Evolutionary conservation across 2,888 invertebrate genomes (phyloP).

Genomic region (Pardosa pseudoannulata): DNA sequence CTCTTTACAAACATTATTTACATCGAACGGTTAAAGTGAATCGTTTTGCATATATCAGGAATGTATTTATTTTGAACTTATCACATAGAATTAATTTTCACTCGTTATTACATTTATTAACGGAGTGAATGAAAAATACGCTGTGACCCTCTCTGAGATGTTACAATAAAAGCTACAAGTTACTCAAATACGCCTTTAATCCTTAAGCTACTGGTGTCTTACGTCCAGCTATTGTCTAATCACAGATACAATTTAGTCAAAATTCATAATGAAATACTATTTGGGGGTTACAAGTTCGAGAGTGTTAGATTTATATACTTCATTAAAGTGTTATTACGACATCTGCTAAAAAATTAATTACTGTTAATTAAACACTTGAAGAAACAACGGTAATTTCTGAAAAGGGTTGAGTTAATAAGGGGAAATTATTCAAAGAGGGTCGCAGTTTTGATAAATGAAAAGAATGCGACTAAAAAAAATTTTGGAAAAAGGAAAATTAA

Average conservation of each 20-base stretch:
- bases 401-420: too few species aligned
- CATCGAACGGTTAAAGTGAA: conserved; percentile 67
- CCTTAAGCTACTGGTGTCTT: neutral
- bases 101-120: neutral
- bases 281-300: too few species aligned
- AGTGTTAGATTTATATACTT: too few species aligned
- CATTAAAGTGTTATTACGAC: too few species aligned
- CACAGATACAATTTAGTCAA: neutral
- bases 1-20: conserved; percentile 71
- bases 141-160: neutral
- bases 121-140: neutral
- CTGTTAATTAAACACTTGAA: too few species aligned
- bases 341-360: too few species aligned
- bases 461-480: neutral
- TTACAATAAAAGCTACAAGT: neutral
- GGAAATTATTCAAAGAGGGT: conserved; percentile 4
- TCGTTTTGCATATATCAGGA: conserved; percentile 63
- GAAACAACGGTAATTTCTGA: too few species aligned
- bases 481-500: neutral
- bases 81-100: conserved; percentile 42
- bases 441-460: neutral
- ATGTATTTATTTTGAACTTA: conserved; percentile 67
- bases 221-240: neutral
- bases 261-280: too few species aligned
- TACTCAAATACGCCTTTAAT: neutral